Conservation (phyloP, 2,113 vertebrate species). For the Carassius gibelio region DNA sequence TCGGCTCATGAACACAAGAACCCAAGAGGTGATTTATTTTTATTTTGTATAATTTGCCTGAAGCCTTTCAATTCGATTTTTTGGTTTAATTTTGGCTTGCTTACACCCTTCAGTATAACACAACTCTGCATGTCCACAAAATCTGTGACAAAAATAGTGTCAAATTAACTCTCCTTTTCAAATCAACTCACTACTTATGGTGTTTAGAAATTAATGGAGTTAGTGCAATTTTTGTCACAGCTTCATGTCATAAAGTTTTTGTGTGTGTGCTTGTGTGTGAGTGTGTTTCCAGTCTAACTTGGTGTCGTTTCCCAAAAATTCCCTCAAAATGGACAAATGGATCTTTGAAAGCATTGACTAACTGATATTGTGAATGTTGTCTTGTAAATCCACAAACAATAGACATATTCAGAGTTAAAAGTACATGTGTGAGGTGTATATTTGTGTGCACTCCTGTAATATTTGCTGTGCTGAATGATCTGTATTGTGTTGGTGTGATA, state of each 20-base stretch:
- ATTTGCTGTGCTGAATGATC: constrained; percentile 42
- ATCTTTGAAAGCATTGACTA: neutral
- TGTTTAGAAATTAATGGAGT: neutral
- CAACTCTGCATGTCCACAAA: constrained; percentile 46
- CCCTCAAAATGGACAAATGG: neutral
- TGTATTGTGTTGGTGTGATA: constrained; percentile 56
- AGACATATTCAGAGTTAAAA: constrained; percentile 5
- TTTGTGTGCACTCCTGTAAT: constrained; percentile 3
- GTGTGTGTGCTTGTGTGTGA: neutral
- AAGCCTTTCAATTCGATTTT: constrained; percentile 53
- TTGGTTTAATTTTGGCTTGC: neutral
- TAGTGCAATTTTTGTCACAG: constrained; percentile 23
- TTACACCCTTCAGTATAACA: constrained; percentile 45
- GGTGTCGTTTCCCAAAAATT: neutral
- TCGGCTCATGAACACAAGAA: constrained; percentile 98
- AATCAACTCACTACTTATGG: neutral
- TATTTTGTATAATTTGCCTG: constrained; percentile 75
- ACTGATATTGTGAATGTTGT: neutral
- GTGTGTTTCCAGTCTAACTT: neutral
- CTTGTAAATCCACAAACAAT: neutral
- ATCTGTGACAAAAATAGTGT: constrained; percentile 37
- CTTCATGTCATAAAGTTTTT: neutral
- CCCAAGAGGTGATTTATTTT: constrained; percentile 97
- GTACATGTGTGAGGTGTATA: constrained; percentile 7
- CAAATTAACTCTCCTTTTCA: neutral